A percentile compares a stretch with the other conserved stretches of the same genome.
phyloP scores from a whole-genome alignment of 2,113 vertebrate genomes.

The Macaca nemestrina region DNA sequence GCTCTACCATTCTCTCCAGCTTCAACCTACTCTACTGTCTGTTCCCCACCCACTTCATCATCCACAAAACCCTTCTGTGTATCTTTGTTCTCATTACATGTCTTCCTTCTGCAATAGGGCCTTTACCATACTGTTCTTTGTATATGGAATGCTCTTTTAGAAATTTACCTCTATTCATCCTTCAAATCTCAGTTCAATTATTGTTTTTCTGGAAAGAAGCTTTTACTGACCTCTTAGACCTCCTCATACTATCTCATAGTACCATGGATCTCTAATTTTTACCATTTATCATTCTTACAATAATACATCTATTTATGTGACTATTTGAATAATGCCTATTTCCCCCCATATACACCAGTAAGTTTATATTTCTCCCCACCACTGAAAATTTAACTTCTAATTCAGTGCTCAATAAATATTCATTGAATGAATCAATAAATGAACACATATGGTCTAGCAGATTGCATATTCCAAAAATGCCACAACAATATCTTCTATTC shows the following conservation, averaged over 20 bases:
- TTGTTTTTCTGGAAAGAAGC: neutral
- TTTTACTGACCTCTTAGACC: neutral
- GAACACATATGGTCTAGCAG: neutral
- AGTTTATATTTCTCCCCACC: neutral
- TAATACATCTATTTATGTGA: neutral
- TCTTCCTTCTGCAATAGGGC: neutral
- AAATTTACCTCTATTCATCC: neutral
- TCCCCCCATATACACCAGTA: neutral
- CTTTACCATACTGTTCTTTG: neutral
- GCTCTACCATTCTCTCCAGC: neutral
- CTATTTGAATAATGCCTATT: neutral
- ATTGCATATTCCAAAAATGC: slow-evolving; percentile 15
- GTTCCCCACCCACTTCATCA: neutral
- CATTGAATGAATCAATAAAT: neutral
- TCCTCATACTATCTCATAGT: neutral
- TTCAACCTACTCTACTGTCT: neutral
- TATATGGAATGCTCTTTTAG: neutral
- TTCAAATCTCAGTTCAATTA: slow-evolving; percentile 8
- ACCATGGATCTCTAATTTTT: neutral
- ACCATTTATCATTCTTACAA: neutral
- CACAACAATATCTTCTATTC: neutral
- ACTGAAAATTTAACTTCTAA: neutral
- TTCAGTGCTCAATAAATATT: neutral
- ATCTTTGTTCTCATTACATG: neutral
- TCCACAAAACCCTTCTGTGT: neutral